Base-by-base conservation (phyloP, 2,113 vertebrate species). In the Ammospiza nelsoni region DNA sequence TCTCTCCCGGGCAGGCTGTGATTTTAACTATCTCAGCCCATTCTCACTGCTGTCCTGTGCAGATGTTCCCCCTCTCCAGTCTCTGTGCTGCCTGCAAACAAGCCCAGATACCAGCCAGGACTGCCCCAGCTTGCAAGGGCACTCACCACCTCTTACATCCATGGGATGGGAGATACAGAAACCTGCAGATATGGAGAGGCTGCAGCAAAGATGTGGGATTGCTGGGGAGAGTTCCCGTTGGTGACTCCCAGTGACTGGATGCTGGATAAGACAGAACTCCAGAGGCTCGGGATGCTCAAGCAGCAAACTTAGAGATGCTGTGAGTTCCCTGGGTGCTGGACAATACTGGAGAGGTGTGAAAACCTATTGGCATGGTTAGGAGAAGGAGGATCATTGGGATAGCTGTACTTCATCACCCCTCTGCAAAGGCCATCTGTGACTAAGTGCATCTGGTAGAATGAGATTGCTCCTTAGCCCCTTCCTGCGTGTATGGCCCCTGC, bases 91-190 rank as follows among this genome's bases (percentile, higher is more conserved):
- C 37, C 41, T 87, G 37, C 18, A 61, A 24, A 61, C 1, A 5
- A 24, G 18, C 10, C 23, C 22, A 41, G 52, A 41, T 54, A 35
- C 48, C 31, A 75, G 17, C 17, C 5, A 7, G 43, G 39, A 13
- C 44, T 4, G 5, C 31, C 43, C 16, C 3, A 5, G 48, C 29
- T 37, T 4, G 0, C 6, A 16, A 15, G 9, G 8, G 15, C 39
- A 49, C 35, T 29, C 0, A 0, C 15, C 2, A 6, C 57, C 28
- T 78, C 62, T 31, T 35, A 43, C 15, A 31, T 76, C 29, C 33
- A 3, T 12, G 46, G 25, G 12, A 11, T 43, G 49, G 39, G 23
- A 72, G 37, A n/a, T 49, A 29, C 17, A 80, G 63, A 77, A 76
- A 66, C n/a, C 54, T 77, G 49, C 11, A 57, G 17, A 21, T 52